These are phyloP conservation scores for Typhlichthys eigenmanni DNA, from an alignment of 2,797 vertebrate genomes.

Conservation along the genomic window DNA sequence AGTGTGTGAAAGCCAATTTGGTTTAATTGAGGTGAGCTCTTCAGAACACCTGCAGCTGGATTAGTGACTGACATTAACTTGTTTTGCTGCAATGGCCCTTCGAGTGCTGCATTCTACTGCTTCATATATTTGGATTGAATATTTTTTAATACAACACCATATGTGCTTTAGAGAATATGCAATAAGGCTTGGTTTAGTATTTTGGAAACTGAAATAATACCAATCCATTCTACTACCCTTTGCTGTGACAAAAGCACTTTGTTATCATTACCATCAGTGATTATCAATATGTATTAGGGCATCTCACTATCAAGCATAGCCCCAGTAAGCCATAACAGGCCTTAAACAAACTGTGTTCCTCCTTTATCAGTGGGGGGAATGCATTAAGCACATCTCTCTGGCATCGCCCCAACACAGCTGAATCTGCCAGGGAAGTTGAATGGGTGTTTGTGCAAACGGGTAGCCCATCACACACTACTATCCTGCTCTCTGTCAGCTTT, in stretches of 20 bases:
- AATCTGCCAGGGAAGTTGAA: conserved; percentile 59
- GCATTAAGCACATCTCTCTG: conserved; percentile 52
- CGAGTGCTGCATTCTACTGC: conserved; percentile 54
- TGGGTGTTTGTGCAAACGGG: conserved; percentile 54
- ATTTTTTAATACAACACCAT: conserved; percentile 77
- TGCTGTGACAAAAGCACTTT: conserved; percentile 68
- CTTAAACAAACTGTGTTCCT: conserved; percentile 61
- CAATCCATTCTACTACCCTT: conserved; percentile 65
- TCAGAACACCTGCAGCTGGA: conserved; percentile 79
- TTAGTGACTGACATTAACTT: conserved; percentile 80
- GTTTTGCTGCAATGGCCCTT: conserved; percentile 75
- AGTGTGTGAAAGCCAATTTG: conserved; percentile 78
- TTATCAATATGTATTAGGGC: conserved; percentile 68
- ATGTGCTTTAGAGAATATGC: conserved; percentile 72
- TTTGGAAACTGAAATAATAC: conserved; percentile 62
- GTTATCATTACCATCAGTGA: conserved; percentile 67
- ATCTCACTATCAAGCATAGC: conserved; percentile 49
- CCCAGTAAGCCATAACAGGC: conserved; percentile 51
- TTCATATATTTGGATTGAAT: conserved; percentile 74
- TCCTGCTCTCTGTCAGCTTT: conserved; percentile 54
- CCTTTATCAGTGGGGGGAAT: conserved; percentile 50
- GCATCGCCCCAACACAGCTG: conserved; percentile 34
- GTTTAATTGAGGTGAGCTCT: conserved; percentile 77
- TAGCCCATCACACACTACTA: conserved; percentile 23
- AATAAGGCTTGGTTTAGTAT: conserved; percentile 64